Percentiles rank a stretch among this genome's conserved stretches.
These are phyloP conservation scores for Phenganax marumi DNA, from an alignment of 92 coral and sea anemone genomes.

Conservation along the genomic window DNA sequence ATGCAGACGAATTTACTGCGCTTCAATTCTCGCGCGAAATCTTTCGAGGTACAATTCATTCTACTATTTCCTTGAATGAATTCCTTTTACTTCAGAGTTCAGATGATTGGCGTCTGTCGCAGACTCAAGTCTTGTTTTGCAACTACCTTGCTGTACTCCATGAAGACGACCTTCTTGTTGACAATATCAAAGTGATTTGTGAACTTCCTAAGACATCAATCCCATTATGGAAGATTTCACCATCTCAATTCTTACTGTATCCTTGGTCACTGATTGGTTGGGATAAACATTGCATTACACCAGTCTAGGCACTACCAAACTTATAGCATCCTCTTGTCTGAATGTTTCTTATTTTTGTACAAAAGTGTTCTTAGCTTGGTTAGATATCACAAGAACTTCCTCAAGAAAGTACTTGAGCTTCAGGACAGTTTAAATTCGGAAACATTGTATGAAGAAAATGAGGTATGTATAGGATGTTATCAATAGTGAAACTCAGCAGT, in stretches of 20 bases:
- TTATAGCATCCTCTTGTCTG: neutral
- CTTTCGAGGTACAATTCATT: too few relatives aligned
- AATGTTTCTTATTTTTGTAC: neutral
- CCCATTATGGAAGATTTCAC: constrained; percentile 53
- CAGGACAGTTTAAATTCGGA: constrained; percentile 2
- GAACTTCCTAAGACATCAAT: neutral
- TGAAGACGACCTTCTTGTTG: neutral
- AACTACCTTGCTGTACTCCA: too few relatives aligned
- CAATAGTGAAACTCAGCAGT: too few relatives aligned
- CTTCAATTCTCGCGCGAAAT: too few relatives aligned
- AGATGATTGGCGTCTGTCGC: too few relatives aligned
- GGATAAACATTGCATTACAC: neutral
- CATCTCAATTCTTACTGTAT: constrained; percentile 78
- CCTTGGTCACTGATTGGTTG: constrained; percentile 45
- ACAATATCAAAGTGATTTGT: constrained; percentile 29
- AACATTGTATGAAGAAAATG: neutral
- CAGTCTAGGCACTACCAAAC: neutral
- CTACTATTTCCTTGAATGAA: too few relatives aligned
- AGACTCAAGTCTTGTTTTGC: too few relatives aligned
- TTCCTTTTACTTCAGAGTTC: too few relatives aligned
- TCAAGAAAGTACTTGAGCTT: constrained; percentile 13
- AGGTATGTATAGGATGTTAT: too few relatives aligned
- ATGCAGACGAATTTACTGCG: too few relatives aligned
- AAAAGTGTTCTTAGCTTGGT: neutral
- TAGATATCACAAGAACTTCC: constrained; percentile 34